Conservation (phyloP, 1,140 invertebrate genomes). For the Hesperophylax magnus region DNA sequence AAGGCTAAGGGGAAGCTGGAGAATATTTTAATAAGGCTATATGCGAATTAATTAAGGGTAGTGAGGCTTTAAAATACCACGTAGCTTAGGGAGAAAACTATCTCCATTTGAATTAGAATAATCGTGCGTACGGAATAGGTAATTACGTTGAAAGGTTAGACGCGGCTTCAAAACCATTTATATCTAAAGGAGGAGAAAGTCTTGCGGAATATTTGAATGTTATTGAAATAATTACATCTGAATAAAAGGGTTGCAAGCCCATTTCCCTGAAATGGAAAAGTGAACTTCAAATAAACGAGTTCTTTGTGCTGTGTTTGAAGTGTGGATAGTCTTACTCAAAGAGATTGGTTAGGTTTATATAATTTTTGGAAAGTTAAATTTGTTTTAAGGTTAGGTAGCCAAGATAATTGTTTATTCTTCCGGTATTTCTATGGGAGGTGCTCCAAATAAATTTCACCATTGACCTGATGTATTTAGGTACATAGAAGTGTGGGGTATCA, state of each 20-base stretch:
- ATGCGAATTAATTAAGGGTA: conserved; percentile 4
- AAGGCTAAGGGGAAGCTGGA: no score
- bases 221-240: not conserved
- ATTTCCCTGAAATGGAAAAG: not conserved
- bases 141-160: conserved; percentile 26
- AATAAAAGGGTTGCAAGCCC: not conserved
- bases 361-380: no score
- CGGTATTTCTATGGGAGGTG: no score
- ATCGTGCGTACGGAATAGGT: not conserved
- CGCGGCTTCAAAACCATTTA: not conserved
- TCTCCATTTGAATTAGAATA: conserved; percentile 14
- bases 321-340: not conserved
- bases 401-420: no score
- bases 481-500: no score
- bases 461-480: no score
- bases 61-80: conserved; percentile 17
- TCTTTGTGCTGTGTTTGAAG: not conserved
- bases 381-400: no score
- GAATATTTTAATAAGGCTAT: conserved; percentile 5
- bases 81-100: conserved; percentile 11
- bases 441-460: no score
- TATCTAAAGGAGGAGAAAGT: not conserved
- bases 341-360: not conserved
- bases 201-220: not conserved
- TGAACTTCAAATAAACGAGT: not conserved